A percentile compares a stretch with the other conserved stretches of the same genome.
These are phyloP conservation scores for Forficula auricularia DNA, from an alignment of 1,140 invertebrate genomes.

Conservation along the genomic window DNA sequence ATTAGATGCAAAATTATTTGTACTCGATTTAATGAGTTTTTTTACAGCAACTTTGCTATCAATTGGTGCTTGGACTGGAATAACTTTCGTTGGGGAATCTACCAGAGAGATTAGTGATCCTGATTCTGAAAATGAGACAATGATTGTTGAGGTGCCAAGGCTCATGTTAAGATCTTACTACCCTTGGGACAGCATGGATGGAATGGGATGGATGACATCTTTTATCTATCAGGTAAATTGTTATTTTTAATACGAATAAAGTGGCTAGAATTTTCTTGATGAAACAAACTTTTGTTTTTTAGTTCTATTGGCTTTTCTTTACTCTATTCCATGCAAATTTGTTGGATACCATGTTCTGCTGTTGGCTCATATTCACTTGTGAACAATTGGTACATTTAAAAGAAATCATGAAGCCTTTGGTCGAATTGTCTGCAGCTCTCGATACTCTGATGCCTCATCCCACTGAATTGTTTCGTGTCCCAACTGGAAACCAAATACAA, in stretches of 20 bases:
- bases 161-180: slow-evolving; percentile 56
- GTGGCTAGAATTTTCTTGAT: not conserved
- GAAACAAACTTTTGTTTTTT: slow-evolving; percentile 7
- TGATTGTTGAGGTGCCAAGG: slow-evolving; percentile 46
- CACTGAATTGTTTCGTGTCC: slow-evolving; percentile 48
- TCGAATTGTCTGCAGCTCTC: slow-evolving; percentile 61
- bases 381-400: slow-evolving; percentile 68
- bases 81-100: slow-evolving; percentile 58
- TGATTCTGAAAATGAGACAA: slow-evolving; percentile 48
- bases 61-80: slow-evolving; percentile 41
- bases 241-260: not conserved
- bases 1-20: no score
- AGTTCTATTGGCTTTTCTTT: slow-evolving; percentile 57
- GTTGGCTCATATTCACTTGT: slow-evolving; percentile 64
- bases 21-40: no score
- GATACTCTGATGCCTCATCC: slow-evolving; percentile 63
- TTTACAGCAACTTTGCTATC: slow-evolving; percentile 6
- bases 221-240: slow-evolving; percentile 41
- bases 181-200: slow-evolving; percentile 48
- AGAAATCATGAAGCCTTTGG: slow-evolving; percentile 64
- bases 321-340: slow-evolving; percentile 51
- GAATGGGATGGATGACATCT: slow-evolving; percentile 42
- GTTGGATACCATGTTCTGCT: slow-evolving; percentile 59
- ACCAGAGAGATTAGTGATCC: slow-evolving; percentile 44
- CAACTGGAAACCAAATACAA: slow-evolving; percentile 28